Base-by-base conservation (phyloP, 2,888 invertebrate species). In the Drosophila atripex region DNA sequence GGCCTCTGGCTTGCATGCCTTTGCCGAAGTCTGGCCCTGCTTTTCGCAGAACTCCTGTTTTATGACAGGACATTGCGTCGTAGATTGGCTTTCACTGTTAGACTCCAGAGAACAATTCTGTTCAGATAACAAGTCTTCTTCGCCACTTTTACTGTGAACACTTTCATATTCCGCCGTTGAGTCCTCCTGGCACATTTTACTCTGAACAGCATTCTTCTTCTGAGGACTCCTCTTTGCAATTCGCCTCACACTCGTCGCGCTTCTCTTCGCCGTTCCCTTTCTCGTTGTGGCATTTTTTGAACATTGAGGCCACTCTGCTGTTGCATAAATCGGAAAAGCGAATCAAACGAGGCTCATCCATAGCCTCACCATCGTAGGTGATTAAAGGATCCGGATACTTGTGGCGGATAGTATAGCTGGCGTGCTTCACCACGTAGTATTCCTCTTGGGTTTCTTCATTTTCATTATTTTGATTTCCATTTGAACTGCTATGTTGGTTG, bases 321-420 rank as follows among this genome's bases (percentile, higher is more conserved):
- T n/a, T 16, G 9, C 39, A 18, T 16, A 83, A 32, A 55, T 80
- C 86, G 1, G 60, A 59, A 1, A 35, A 3, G 1, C 76, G 73
- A 16, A 88, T 77, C 1, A 64, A n/a, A 0, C 88, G 69, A 1
- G 39, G 47, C 8, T 88, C 87, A 7, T 56, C 32, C 0, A 9
- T n/a, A 9, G 39, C 63, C 45, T 75, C 75, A 1, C 73, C 83
- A 56, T 88, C 86, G 21, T 86, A 83, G 66, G 78, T 84, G 8
- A 53, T 21, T 46, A 86, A 23, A 0, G 54, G 72, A 2, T 53
- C n/a, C 1, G 84, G 84, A 69, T 88, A 83, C 0, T 52, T 68
- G 18, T 83, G 25, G 1, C 59, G 51, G 2, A 80, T 73, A 1
- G 46, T 70, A 11, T 71, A 74, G 18, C 83, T 87, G 0, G 61